Conservation (phyloP, 2,888 invertebrate species). For the Spicauda simplicius region DNA sequence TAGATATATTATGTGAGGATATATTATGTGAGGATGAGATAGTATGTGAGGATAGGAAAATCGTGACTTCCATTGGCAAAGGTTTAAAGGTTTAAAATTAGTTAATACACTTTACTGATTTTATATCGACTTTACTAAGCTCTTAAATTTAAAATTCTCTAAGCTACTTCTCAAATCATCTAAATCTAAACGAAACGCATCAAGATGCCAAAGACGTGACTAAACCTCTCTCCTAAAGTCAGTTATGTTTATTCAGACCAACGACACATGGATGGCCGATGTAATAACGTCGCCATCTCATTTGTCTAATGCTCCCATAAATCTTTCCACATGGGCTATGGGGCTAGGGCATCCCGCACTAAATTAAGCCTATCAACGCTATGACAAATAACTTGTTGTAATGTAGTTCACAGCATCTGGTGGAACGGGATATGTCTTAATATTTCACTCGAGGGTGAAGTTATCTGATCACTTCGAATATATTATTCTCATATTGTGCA, state of each 20-base stretch:
- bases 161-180: too few species aligned
- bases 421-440: conserved; percentile 23
- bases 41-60: too few species aligned
- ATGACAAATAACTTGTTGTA: conserved; percentile 69
- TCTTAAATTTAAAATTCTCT: too few species aligned
- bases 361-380: conserved; percentile 71
- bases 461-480: conserved; percentile 8
- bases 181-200: too few species aligned
- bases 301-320: conserved; percentile 42
- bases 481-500: background rate
- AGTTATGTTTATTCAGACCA: conserved; percentile 25
- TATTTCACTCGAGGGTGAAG: conserved; percentile 23
- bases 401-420: conserved; percentile 37
- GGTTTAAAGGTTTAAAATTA: too few species aligned
- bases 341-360: conserved; percentile 54
- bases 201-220: background rate
- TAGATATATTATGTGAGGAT: too few species aligned
- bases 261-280: conserved; percentile 28
- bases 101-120: too few species aligned
- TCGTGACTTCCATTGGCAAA: too few species aligned
- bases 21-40: too few species aligned
- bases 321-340: conserved; percentile 42
- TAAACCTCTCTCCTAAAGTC: conserved; percentile 3
- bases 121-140: too few species aligned
- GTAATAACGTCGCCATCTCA: conserved; percentile 32